These are phyloP conservation scores for Prosopocoilus inquinatus DNA, from an alignment of 2,888 invertebrate genomes.

Conservation along the genomic window DNA sequence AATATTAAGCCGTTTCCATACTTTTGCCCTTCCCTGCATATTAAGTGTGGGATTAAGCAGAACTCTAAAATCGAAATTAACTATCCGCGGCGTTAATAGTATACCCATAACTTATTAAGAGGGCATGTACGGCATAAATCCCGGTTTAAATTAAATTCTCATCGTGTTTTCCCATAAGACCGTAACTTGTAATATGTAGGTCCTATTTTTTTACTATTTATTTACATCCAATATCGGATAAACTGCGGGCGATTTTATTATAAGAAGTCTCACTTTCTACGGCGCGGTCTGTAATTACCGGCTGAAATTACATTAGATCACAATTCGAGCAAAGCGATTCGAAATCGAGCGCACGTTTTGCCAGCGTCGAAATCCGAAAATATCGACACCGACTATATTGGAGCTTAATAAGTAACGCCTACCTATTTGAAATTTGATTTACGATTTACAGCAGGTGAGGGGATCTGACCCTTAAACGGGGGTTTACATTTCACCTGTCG, in stretches of 20 bases:
- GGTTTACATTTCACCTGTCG: constrained; percentile 30
- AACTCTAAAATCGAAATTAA: neutral
- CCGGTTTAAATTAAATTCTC: constrained; percentile 35
- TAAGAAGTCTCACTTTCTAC: constrained; percentile 37
- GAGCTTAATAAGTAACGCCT: constrained; percentile 42
- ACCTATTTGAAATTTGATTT: constrained; percentile 45
- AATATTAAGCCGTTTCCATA: too few species aligned
- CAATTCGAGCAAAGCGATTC: constrained; percentile 18
- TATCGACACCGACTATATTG: constrained; percentile 1
- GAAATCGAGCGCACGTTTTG: neutral
- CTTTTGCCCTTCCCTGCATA: too few species aligned
- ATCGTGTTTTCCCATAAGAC: constrained; percentile 30
- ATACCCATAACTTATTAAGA: constrained; percentile 1
- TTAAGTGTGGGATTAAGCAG: too few species aligned
- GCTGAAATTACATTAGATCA: constrained; percentile 23
- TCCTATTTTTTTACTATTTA: constrained; percentile 26
- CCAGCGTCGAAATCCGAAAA: neutral
- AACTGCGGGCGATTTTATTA: constrained; percentile 27
- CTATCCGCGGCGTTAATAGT: constrained; percentile 1
- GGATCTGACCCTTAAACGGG: constrained; percentile 25
- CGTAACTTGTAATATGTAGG: constrained; percentile 7
- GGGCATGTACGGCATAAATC: constrained; percentile 28
- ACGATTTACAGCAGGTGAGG: constrained; percentile 37
- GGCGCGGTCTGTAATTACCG: constrained; percentile 32
- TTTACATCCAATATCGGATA: constrained; percentile 25